A percentile compares a stretch with the other conserved stretches of the same genome.
Evolutionary conservation across 2,113 vertebrate species (phyloP).

Genomic region (Bufo bufo): DNA sequence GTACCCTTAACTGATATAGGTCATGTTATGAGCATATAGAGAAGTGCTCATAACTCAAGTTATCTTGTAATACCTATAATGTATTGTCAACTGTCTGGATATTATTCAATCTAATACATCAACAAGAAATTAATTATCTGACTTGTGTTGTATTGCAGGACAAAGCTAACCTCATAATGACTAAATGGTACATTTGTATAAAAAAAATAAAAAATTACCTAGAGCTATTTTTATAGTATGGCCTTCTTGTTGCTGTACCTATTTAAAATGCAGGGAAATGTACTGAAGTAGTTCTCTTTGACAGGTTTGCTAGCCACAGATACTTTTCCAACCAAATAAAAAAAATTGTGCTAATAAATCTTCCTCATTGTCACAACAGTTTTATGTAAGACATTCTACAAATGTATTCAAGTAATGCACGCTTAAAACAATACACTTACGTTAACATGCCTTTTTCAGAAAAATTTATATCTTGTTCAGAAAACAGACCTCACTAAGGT

Average conservation of each 20-base stretch:
- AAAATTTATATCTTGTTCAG: conserved; percentile 10
- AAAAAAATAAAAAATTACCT: not conserved
- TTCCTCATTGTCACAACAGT: conserved; percentile 8
- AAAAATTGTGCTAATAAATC: not conserved
- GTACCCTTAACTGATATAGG: not conserved
- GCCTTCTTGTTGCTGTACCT: not conserved
- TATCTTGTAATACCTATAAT: no score
- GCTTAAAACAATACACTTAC: not conserved
- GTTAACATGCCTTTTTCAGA: not conserved
- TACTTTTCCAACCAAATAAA: not conserved
- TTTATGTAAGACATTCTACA: not conserved
- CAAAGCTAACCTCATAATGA: not conserved
- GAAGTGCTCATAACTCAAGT: no score
- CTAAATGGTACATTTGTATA: not conserved
- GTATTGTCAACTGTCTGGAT: not conserved
- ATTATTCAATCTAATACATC: not conserved
- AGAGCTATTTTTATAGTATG: not conserved
- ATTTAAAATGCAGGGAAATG: conserved; percentile 11
- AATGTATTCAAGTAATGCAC: conserved; percentile 6
- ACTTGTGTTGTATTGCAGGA: not conserved
- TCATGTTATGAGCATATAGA: not conserved
- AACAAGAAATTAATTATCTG: not conserved
- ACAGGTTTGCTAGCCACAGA: conserved; percentile 14
- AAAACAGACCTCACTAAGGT: not conserved
- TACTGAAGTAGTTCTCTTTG: conserved; percentile 21